Conservation (phyloP, 2,113 vertebrate genomes). For the Xerus inauris region DNA sequence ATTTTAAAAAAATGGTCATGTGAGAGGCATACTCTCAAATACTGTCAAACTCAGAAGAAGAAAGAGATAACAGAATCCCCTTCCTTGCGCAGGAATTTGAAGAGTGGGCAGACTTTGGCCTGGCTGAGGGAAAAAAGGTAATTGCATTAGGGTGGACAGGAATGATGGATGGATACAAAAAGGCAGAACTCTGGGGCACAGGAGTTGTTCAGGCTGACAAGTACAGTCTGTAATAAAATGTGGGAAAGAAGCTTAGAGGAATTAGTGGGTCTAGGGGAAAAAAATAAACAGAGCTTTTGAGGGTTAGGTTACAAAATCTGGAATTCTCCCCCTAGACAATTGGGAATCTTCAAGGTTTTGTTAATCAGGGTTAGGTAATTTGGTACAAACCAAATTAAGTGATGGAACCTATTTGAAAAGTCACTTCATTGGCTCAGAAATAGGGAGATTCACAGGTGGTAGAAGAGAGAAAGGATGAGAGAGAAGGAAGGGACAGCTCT, state of each 20-base stretch:
- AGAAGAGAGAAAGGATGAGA: neutral
- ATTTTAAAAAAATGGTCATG: neutral
- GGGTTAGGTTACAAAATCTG: neutral
- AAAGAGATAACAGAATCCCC: neutral
- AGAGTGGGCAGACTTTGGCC: neutral
- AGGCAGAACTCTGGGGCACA: neutral
- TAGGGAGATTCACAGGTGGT: neutral
- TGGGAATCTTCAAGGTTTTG: neutral
- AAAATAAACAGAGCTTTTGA: neutral
- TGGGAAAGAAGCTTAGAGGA: neutral
- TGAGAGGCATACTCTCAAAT: neutral
- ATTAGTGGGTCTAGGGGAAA: neutral
- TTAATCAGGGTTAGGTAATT: neutral
- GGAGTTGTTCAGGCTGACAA: neutral
- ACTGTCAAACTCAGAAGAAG: neutral
- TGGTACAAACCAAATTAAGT: neutral
- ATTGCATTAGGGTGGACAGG: accelerated
- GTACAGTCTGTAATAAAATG: neutral
- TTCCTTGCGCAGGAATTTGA: neutral
- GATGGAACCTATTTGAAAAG: neutral
- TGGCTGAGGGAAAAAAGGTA: neutral
- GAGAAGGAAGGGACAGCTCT: neutral
- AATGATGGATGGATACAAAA: neutral
- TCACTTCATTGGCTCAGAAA: neutral
- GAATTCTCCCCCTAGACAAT: neutral